Evolutionary conservation across 30 jellyfish, hydroid and myxozoan species (phyloP), one percentile per base, ranked within the genome.

Genomic region (Aurelia aurita): DNA sequence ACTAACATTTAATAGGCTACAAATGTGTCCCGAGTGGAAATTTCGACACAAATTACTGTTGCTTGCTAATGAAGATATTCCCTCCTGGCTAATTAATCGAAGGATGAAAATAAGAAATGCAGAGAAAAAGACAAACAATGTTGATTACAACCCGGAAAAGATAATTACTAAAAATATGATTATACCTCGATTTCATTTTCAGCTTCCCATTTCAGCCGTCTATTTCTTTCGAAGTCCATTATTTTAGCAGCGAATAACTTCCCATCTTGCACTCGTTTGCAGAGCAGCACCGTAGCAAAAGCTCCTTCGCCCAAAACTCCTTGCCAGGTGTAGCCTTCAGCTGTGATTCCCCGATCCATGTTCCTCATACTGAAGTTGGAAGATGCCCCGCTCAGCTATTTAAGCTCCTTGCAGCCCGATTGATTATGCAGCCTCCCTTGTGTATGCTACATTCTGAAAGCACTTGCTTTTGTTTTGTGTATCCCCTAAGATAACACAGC

Each of bases 181-280:
- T 82, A 1, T 71, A 93, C 98, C 96, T 93, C 98, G 18, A 93
- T 82, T 83, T 93, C 98, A 77, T 93, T 93, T 80, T 93, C 98
- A 14, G 97, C 92, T 82, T 93, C 94, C 93, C 93, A 81, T 60
- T 88, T 87, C 58, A 88, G 85, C 28, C 94, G 72, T 21, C 88
- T 73, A 58, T 93, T 91, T 11, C 80, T 87, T 26, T 63, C 88
- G 53, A 88, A 77, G 13, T 82, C 69, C 74, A 88, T 68, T 8
- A 88, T 81, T 82, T 93, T 93, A 47, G 97, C 98, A 9, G 98
- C 98, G 55, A 51, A 76, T 18, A 77, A 84, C 69, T 60, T 65
- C 58, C 58, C 54, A 44, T 77, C 89, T 61, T 77, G 75, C 6
- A 27, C 69, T 32, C 79, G 61, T 65, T 54, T 67, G 82, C 90